phyloP scores from a whole-genome alignment of 2,888 invertebrate genomes.

The Athrips mouffetella region DNA sequence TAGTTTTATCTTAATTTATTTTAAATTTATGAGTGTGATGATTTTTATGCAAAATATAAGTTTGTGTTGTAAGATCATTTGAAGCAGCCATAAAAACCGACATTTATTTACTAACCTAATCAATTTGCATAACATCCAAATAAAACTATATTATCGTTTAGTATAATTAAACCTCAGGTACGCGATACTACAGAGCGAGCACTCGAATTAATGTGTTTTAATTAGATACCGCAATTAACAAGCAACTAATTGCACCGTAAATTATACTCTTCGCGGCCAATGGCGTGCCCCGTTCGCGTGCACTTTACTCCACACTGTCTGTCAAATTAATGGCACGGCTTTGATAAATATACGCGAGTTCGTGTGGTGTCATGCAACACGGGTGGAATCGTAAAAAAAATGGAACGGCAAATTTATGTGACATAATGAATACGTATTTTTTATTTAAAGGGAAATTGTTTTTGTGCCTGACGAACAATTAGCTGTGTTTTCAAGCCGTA shows the following conservation, averaged over 20 bases:
- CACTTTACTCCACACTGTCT: constrained; percentile 27
- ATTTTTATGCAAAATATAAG: no score
- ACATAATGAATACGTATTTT: constrained; percentile 21
- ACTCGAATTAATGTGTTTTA: constrained; percentile 29
- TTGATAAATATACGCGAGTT: constrained; percentile 35
- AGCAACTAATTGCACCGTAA: constrained; percentile 27
- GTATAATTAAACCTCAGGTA: constrained; percentile 7
- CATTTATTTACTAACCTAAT: neutral
- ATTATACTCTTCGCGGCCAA: constrained; percentile 18
- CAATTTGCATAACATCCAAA: constrained; percentile 8
- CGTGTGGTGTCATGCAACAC: constrained; percentile 31
- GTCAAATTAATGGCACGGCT: constrained; percentile 36
- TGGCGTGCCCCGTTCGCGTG: constrained; percentile 26
- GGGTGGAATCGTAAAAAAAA: constrained; percentile 24
- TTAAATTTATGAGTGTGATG: no score
- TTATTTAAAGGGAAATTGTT: neutral
- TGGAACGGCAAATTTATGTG: constrained; percentile 18
- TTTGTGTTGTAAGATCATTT: no score
- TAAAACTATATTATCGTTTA: constrained; percentile 17
- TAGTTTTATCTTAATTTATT: no score
- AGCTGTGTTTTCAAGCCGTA: neutral
- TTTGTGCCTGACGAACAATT: neutral
- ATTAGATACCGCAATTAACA: constrained; percentile 34
- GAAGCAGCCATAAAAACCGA: no score
- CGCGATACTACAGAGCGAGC: constrained; percentile 16